A percentile compares a stretch with the other conserved stretches of the same genome.
Evolutionary conservation across 2,113 vertebrate species (phyloP).

Genomic region (Sander lucioperca): DNA sequence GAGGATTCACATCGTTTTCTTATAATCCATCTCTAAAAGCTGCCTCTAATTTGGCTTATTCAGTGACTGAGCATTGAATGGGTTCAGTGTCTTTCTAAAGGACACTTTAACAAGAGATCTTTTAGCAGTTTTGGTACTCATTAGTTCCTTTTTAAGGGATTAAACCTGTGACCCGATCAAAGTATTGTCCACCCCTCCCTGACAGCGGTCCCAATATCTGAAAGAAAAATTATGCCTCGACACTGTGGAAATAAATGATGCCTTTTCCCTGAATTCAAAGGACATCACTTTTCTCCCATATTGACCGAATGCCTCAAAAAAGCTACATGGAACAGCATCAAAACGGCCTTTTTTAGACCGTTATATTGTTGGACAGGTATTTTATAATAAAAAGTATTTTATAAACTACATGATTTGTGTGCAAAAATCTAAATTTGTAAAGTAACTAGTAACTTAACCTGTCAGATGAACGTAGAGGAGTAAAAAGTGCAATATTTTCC

Average conservation of each 20-base stretch:
- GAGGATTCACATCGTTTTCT: no score
- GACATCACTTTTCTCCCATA: not conserved
- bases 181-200: not conserved
- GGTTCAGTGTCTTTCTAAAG: conserved; percentile 4
- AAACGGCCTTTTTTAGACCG: not conserved
- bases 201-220: conserved; percentile 13
- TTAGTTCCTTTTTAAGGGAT: conserved; percentile 33
- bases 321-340: not conserved
- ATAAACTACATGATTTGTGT: no score
- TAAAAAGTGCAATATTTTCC: no score
- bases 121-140: conserved; percentile 12
- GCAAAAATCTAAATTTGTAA: no score
- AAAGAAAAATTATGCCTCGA: not conserved
- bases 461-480: no score
- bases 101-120: conserved; percentile 23
- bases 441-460: no score
- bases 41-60: conserved; percentile 21
- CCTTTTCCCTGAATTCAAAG: conserved; percentile 9
- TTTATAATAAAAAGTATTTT: no score
- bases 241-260: not conserved
- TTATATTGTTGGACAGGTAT: no score
- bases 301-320: conserved; percentile 19
- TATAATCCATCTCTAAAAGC: not conserved
- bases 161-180: conserved; percentile 22
- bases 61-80: not conserved